These are phyloP conservation scores for Zaprionus vittiger DNA, from an alignment of 1,140 invertebrate genomes.

Conservation along the genomic window DNA sequence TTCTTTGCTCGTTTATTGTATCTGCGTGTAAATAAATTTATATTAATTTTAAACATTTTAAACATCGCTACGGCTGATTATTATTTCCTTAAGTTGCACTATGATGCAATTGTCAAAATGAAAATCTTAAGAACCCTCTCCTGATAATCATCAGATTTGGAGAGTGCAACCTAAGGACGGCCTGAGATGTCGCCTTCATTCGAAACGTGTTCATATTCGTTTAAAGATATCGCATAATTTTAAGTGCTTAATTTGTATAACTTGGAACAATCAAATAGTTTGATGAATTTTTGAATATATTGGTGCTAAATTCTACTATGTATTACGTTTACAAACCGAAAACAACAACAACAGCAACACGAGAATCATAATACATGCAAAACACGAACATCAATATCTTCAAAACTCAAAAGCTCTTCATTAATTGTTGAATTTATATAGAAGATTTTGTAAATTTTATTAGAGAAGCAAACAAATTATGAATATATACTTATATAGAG, in stretches of 20 bases:
- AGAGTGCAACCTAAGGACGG: slow-evolving; percentile 27
- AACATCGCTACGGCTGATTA: slow-evolving; percentile 54
- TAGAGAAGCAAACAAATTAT: slow-evolving; percentile 45
- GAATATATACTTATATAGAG: slow-evolving; percentile 44
- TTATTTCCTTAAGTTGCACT: slow-evolving; percentile 51
- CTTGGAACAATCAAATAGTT: slow-evolving; percentile 82
- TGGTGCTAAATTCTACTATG: slow-evolving; percentile 77
- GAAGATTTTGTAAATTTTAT: slow-evolving; percentile 77
- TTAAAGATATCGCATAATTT: slow-evolving; percentile 47
- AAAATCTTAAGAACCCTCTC: not conserved
- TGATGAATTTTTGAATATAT: slow-evolving; percentile 83
- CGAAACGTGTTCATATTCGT: slow-evolving; percentile 51
- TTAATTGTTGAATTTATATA: slow-evolving; percentile 81
- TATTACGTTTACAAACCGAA: slow-evolving; percentile 65
- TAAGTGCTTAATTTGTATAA: slow-evolving; percentile 80
- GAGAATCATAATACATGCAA: slow-evolving; percentile 38
- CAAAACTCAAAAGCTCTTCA: slow-evolving; percentile 67
- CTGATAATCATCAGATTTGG: slow-evolving; percentile 1
- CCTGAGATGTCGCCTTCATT: slow-evolving; percentile 23
- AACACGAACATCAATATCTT: slow-evolving; percentile 46
- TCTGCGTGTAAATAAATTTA: slow-evolving; percentile 80
- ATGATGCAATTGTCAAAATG: slow-evolving; percentile 27
- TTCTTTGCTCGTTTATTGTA: slow-evolving; percentile 80
- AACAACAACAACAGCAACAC: slow-evolving; percentile 24
- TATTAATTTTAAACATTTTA: slow-evolving; percentile 70